Evolutionary conservation across 2,888 invertebrate genomes (phyloP).

Genomic region (Apotomis betuletana): DNA sequence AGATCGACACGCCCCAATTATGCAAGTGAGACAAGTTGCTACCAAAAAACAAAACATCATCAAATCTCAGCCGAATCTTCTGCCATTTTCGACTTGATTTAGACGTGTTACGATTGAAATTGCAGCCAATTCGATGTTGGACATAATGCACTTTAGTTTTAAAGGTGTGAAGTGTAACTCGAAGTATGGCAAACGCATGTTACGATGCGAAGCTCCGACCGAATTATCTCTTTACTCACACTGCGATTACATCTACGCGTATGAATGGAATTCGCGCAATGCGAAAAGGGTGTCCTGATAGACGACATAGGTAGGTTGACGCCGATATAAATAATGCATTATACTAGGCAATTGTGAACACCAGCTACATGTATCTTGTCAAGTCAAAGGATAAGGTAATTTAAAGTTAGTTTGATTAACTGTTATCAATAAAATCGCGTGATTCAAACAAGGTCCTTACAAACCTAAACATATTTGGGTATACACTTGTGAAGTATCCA

Average conservation of each 20-base stretch:
- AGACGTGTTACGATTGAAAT: constrained; percentile 1
- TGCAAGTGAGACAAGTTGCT: constrained; percentile 51
- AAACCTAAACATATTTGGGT: too few species aligned
- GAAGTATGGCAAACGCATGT: constrained; percentile 56
- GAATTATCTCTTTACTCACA: constrained; percentile 33
- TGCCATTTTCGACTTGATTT: neutral
- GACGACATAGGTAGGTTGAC: constrained; percentile 9
- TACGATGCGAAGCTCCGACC: constrained; percentile 51
- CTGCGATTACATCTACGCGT: constrained; percentile 19
- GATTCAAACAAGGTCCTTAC: too few species aligned
- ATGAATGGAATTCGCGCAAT: constrained; percentile 36
- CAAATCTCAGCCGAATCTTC: neutral
- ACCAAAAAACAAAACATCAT: constrained; percentile 20
- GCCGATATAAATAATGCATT: constrained; percentile 12
- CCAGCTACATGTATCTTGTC: too few species aligned
- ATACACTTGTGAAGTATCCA: too few species aligned
- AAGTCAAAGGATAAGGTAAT: too few species aligned
- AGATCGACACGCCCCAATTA: constrained; percentile 52
- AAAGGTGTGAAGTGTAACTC: constrained; percentile 44
- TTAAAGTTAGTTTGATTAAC: too few species aligned
- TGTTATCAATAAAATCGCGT: too few species aligned
- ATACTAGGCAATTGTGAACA: neutral
- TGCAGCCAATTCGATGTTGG: neutral
- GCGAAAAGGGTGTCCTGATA: constrained; percentile 1
- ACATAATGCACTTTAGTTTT: constrained; percentile 6